These are phyloP conservation scores for Elymnias hypermnestra DNA, from an alignment of 1,140 invertebrate species.

Conservation along the genomic window DNA sequence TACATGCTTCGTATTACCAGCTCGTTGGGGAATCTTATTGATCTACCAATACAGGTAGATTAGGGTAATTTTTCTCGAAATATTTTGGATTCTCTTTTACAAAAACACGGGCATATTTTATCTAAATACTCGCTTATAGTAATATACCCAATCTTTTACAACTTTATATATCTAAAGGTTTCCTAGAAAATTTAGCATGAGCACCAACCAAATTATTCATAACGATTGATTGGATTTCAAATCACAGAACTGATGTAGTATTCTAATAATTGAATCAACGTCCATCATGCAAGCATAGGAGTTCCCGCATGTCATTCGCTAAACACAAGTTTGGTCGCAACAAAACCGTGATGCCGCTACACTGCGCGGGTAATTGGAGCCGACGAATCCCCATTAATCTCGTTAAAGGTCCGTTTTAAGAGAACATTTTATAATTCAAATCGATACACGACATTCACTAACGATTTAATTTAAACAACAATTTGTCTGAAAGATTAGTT, in stretches of 20 bases:
- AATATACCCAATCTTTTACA: no score
- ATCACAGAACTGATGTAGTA: slow-evolving; percentile 1
- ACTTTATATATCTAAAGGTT: no score
- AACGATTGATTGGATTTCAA: neutral
- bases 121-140: no score
- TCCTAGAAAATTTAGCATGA: no score
- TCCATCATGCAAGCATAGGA: slow-evolving; percentile 19
- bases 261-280: slow-evolving; percentile 21
- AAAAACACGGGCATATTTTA: no score
- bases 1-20: no score
- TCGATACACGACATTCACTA: no score
- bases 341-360: slow-evolving; percentile 57
- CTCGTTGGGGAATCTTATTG: no score
- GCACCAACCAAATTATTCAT: neutral
- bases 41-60: no score
- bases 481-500: no score
- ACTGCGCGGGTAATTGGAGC: slow-evolving; percentile 71
- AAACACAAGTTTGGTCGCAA: slow-evolving; percentile 45
- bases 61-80: no score
- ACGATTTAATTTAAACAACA: neutral
- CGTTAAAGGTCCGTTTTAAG: slow-evolving; percentile 22
- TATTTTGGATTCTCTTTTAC: no score
- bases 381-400: slow-evolving; percentile 66
- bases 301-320: slow-evolving; percentile 48
- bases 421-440: neutral